Percentiles rank a stretch among this genome's conserved stretches.
These are phyloP conservation scores for Diaphora mendica DNA, from an alignment of 2,888 invertebrate genomes.

Conservation along the genomic window DNA sequence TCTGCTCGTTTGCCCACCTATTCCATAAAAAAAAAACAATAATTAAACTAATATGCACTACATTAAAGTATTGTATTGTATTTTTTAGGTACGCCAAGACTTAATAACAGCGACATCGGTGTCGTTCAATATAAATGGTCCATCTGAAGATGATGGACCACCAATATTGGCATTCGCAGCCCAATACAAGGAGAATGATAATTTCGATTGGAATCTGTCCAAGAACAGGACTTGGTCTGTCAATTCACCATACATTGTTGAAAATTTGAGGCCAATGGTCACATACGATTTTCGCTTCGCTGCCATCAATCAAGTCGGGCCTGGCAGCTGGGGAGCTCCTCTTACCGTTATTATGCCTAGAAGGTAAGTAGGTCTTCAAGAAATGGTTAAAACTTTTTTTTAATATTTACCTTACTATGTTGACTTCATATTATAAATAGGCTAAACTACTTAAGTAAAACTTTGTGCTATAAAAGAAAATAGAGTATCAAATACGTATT, in stretches of 20 bases:
- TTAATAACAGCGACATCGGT: slow-evolving; percentile 94
- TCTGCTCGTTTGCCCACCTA: too few relatives aligned
- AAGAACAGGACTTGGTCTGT: slow-evolving; percentile 92
- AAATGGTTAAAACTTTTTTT: not conserved
- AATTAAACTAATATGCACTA: not conserved
- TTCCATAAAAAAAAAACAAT: too few relatives aligned
- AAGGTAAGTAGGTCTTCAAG: slow-evolving; percentile 66
- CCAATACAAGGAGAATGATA: slow-evolving; percentile 90
- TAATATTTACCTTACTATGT: not conserved
- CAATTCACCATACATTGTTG: slow-evolving; percentile 93
- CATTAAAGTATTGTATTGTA: slow-evolving; percentile 12
- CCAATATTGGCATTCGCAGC: slow-evolving; percentile 91
- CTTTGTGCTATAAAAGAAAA: too few relatives aligned
- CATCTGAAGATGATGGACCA: slow-evolving; percentile 90
- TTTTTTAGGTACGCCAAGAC: slow-evolving; percentile 87
- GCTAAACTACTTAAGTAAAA: too few relatives aligned
- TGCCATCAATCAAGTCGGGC: slow-evolving; percentile 93
- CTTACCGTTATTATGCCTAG: slow-evolving; percentile 90
- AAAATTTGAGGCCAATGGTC: slow-evolving; percentile 91
- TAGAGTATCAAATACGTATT: too few relatives aligned
- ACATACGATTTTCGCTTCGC: slow-evolving; percentile 94
- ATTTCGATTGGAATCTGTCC: slow-evolving; percentile 90
- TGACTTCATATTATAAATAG: not conserved
- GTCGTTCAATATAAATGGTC: slow-evolving; percentile 92
- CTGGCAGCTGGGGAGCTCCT: slow-evolving; percentile 90